Base-by-base conservation (phyloP, 2,113 vertebrate genomes). In the Oophaga pumilio region DNA sequence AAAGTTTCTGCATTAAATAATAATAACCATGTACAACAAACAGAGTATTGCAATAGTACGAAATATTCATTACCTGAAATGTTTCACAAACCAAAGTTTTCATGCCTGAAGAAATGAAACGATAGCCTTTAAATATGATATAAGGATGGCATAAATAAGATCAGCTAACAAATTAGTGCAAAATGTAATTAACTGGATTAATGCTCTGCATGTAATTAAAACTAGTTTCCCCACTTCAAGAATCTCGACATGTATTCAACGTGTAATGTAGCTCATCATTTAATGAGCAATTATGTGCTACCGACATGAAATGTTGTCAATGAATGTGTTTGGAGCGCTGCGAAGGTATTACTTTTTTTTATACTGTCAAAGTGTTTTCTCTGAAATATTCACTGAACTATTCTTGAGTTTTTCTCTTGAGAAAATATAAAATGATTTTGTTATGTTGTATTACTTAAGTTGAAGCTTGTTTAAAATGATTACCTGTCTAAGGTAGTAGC, bases 281-380 rank as follows among this genome's bases (percentile, higher is more conserved):
- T 85, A 85, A 85, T 85, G 73, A 76, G 73, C 56, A 85, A 76
- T 76, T 85, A 85, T 43, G 57, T 64, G 53, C 59, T 62, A 76
- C 56, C 17, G 59, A 85, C 84, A 85, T 64, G 84, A 77, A 85
- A 66, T 62, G 20, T 17, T 77, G 73, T 76, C 64, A 77, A 22
- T 50, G 71, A 59, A 76, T 60, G 69, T 85, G 50, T 74, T 49
- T 49, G 71, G 69, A 85, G 53, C 49, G 84, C 28, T 33, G 60
- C 69, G 28, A 49, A 33, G 56, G 60, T 76, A 50, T 71, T 57
- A 6, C 49, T 76, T 62, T 52, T 26, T 74, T 59, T 8, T 6
- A 22, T 74, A 15, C 66, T 76, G 84, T 85, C 84, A 57, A 49
- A 24, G 15, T 50, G 18, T 76, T 76, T 76, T 76, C 50, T 33